Base-by-base conservation (phyloP, 1,140 invertebrate species). In the Campoletis sonorensis region DNA sequence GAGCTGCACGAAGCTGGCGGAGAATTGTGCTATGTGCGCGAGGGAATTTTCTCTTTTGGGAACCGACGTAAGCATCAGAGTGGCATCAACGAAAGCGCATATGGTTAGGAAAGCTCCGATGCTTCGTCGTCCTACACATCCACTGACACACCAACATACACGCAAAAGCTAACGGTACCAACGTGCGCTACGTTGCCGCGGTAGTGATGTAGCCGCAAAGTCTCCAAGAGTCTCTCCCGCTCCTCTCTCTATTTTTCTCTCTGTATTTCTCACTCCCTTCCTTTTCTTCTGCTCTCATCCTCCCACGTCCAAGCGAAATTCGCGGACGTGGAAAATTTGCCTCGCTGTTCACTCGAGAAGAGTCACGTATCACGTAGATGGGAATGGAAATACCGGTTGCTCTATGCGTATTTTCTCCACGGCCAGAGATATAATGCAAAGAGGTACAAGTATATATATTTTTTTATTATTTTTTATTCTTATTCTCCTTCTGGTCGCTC, bases 311-410 rank as follows among this genome's bases (percentile, higher is more conserved):
- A 30, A 45, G 45, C 23, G 49, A 79, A 79, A 79, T 54, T 70
- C 78, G 45, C 78, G 64, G 45, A 79, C 78, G 40, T 51, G 40
- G 77, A 68, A 79, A 79, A 72, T 72, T 72, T 72, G 70, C 70
- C 37, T 72, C 70, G n/a, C 70, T 27, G 61, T 64, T 64, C 70
- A 13, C 37, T 23, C 70, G 40, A 23, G 30, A 30, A 70, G 67
- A 72, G 70, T 72, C 70, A 72, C 70, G 70, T 72, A 45, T 37
- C 70, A 49, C 70, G 40, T 49, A 72, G 33, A 40, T 45, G 70
- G 40, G 70, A 72, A 72, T 72, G 70, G 40, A 72, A 72, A 72
- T 72, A 72, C 70, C n/a, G 61, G 26, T 64, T 72, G 21, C 30
- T 72, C 37, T 72, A 49, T 72, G 70, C 37, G 70, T 72, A 72